Evolutionary conservation across 2,113 vertebrate genomes (phyloP).

Genomic region (Myodes glareolus): DNA sequence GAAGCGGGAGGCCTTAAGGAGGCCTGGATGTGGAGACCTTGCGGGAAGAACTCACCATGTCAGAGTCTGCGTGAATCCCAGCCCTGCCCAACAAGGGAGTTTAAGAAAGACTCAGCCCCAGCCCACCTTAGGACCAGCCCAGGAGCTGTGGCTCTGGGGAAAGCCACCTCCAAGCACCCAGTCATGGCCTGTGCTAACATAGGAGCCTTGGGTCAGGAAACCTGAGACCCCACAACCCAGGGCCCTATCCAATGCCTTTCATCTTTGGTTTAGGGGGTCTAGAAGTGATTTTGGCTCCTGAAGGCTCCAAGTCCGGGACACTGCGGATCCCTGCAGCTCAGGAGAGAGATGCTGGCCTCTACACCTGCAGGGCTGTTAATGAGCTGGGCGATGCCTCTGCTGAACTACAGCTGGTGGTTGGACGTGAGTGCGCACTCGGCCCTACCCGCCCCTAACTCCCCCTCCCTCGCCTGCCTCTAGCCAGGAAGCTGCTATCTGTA

Average conservation of each 20-base stretch:
- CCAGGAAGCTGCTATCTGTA: neutral
- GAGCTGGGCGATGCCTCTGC: constrained; percentile 84
- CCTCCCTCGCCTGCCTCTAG: neutral
- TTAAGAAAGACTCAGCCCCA: neutral
- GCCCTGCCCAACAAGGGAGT: neutral
- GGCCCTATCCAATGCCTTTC: too few relatives aligned
- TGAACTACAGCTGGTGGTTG: constrained; percentile 88
- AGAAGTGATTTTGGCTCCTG: constrained; percentile 84
- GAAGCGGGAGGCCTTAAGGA: neutral
- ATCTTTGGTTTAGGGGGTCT: constrained; percentile 85
- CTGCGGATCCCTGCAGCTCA: constrained; percentile 88
- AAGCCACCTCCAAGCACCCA: too few relatives aligned
- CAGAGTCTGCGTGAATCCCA: neutral
- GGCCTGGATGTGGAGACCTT: neutral
- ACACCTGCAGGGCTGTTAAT: constrained; percentile 89
- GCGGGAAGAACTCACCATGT: neutral
- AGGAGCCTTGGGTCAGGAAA: neutral
- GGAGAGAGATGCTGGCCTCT: constrained; percentile 89
- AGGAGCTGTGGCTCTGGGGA: neutral
- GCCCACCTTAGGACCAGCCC: neutral
- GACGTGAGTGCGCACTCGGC: constrained; percentile 86
- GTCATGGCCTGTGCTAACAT: neutral
- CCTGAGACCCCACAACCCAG: neutral
- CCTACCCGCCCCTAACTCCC: neutral
- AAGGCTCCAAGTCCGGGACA: constrained; percentile 78